A percentile compares a stretch with the other conserved stretches of the same genome.
These are phyloP conservation scores for Columba livia DNA, from an alignment of 2,113 vertebrate genomes.

Conservation along the genomic window DNA sequence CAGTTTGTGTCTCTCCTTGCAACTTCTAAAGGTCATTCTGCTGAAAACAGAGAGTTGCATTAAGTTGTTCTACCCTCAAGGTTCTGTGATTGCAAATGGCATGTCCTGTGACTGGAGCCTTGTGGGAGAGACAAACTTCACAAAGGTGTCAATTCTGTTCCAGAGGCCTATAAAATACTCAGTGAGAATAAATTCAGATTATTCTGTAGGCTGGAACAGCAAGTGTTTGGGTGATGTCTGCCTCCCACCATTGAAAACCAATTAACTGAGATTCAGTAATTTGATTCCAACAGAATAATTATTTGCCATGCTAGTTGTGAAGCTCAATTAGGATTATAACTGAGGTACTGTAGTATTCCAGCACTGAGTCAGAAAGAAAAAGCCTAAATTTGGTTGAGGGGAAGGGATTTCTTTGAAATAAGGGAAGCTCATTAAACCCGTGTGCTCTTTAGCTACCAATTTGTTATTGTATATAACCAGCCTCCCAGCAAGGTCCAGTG, in stretches of 20 bases:
- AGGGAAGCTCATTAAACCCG: slow-evolving; percentile 33
- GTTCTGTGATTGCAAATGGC: neutral
- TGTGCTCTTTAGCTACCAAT: neutral
- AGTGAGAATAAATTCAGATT: neutral
- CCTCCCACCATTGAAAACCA: neutral
- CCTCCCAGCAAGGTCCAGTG: slow-evolving; percentile 2
- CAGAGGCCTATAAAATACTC: neutral
- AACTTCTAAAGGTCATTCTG: neutral
- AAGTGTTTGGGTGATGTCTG: neutral
- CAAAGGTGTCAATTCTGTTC: neutral
- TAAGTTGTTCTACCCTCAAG: neutral
- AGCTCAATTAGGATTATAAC: neutral
- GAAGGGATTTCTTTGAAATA: neutral
- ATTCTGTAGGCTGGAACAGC: neutral
- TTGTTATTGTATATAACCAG: slow-evolving; percentile 29
- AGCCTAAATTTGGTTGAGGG: neutral
- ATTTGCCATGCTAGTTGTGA: neutral
- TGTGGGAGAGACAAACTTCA: neutral
- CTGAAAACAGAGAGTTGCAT: neutral
- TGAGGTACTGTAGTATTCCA: neutral
- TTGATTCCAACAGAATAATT: neutral
- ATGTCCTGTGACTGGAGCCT: rapidly evolving
- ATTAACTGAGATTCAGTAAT: neutral
- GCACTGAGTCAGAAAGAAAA: slow-evolving; percentile 11
- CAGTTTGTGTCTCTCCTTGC: neutral